Base-by-base conservation (phyloP, 2,888 invertebrate species). In the Microdon myrmicae region DNA sequence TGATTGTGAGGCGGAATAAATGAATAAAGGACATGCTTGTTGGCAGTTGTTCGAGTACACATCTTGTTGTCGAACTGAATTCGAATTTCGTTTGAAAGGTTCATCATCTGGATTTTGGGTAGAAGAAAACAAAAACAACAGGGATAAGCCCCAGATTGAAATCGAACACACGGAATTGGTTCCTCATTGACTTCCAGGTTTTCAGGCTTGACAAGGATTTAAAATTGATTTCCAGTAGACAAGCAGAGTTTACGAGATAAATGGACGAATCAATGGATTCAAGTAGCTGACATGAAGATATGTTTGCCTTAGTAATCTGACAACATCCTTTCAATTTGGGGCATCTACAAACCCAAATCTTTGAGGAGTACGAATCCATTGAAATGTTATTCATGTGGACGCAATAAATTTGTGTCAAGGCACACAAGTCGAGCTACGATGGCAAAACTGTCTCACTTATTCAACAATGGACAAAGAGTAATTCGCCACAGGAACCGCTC, bases 151-250 rank as follows among this genome's bases (percentile, higher is more conserved):
- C 51, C 12, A 13, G 29, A 29, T 29, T 23, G 29, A 51, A 44
- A 32, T 10, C 23, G 32, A 41, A 47, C 22, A 10, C 16, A 37
- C 38, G 31, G 22, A 58, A 64, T 43, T n/a, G n/a, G n/a, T n/a
- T n/a, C n/a, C n/a, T n/a, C n/a, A n/a, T n/a, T 20, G 51, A 64
- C 51, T 58, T 41, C 64, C 47, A 64, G 58, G 64, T 51, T 64
- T 51, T 58, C 47, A 64, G 37, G 51, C 56, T 56, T 64, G 64
- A 51, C 56, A 64, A 28, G 41, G 45, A 64, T 51, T 58, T 64
- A 28, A 47, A 56, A 56, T 56, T 58, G 64, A 58, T 64, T 58
- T 47, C 37, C 41, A 10, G 13, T 34, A 55, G 55, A 55, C 35
- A 32, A 47, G 43, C 48, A 29, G 25, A 38, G 28, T 35, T 12